Conservation (phyloP, 1,140 invertebrate species). For the Cyrtorhinus lividipennis region DNA sequence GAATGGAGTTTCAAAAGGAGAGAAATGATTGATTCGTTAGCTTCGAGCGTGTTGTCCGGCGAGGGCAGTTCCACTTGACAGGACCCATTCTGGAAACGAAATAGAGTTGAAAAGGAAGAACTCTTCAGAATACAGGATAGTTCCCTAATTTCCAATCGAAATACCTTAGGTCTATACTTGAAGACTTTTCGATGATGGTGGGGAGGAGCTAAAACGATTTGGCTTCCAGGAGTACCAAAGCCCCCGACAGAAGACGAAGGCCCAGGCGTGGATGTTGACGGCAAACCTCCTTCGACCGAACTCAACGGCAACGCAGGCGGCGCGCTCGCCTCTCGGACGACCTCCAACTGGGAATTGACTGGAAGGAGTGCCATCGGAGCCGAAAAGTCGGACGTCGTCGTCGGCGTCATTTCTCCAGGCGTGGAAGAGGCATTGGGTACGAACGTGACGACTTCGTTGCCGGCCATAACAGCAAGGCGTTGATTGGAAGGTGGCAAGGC, state of each 20-base stretch:
- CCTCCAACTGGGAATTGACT: background rate
- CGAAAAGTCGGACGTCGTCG: slow-evolving; percentile 14
- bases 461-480: slow-evolving; percentile 35
- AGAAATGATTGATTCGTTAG: slow-evolving; percentile 85
- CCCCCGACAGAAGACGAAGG: background rate
- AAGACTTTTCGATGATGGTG: slow-evolving; percentile 2
- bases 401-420: slow-evolving; percentile 27
- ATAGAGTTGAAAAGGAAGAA: background rate
- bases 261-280: background rate
- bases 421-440: slow-evolving; percentile 17
- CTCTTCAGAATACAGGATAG: background rate
- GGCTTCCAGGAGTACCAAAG: background rate
- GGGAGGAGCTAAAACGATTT: background rate
- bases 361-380: slow-evolving; percentile 7
- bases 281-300: background rate
- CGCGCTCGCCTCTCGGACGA: background rate
- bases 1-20: slow-evolving; percentile 84
- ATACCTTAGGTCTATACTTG: slow-evolving; percentile 1
- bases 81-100: background rate
- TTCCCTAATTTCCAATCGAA: background rate
- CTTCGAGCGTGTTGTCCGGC: slow-evolving; percentile 27
- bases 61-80: slow-evolving; percentile 20
- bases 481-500: slow-evolving; percentile 33
- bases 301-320: background rate
- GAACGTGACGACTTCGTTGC: slow-evolving; percentile 36